Evolutionary conservation across 2,888 invertebrate genomes (phyloP).

Genomic region (Cylloceria caligata): DNA sequence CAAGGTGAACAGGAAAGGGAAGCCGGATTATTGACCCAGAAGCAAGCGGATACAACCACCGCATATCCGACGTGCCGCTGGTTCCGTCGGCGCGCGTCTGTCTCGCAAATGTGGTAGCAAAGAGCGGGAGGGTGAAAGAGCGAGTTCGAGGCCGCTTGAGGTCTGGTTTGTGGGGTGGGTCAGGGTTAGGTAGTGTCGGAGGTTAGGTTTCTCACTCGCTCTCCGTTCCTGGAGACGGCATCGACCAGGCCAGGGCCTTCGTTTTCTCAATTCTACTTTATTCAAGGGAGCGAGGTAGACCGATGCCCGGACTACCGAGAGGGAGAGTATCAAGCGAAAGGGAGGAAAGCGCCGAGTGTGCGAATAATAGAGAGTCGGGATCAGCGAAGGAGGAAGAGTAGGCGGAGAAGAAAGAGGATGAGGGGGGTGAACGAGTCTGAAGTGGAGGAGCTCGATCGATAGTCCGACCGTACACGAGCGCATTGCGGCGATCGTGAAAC

Average conservation of each 20-base stretch:
- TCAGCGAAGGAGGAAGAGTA: slow-evolving; percentile 12
- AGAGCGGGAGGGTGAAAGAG: slow-evolving; percentile 32
- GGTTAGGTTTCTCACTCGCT: slow-evolving; percentile 69
- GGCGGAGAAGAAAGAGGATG: slow-evolving; percentile 12
- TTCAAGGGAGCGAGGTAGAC: slow-evolving; percentile 18
- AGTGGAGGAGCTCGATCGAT: slow-evolving; percentile 69
- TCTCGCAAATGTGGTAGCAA: slow-evolving; percentile 26
- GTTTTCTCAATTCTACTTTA: slow-evolving; percentile 26
- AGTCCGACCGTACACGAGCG: slow-evolving; percentile 61
- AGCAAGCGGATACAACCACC: slow-evolving; percentile 13
- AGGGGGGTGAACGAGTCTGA: slow-evolving; percentile 48
- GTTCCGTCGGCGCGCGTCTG: slow-evolving; percentile 14
- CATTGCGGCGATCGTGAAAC: slow-evolving; percentile 45
- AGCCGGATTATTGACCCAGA: slow-evolving; percentile 31
- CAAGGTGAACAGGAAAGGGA: slow-evolving; percentile 7
- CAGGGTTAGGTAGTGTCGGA: slow-evolving; percentile 77
- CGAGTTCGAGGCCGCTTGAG: slow-evolving; percentile 52
- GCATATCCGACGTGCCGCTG: slow-evolving; percentile 8
- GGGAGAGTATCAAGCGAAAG: slow-evolving; percentile 27
- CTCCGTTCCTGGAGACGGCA: slow-evolving; percentile 31
- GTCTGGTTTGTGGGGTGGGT: slow-evolving; percentile 71
- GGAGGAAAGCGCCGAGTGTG: slow-evolving; percentile 8
- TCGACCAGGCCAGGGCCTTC: slow-evolving; percentile 43
- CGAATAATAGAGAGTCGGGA: slow-evolving; percentile 22
- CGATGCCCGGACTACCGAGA: slow-evolving; percentile 21